Evolutionary conservation across 2,113 vertebrate species (phyloP), one percentile per base, ranked within the genome.

Genomic region (Hippocampus comes): DNA sequence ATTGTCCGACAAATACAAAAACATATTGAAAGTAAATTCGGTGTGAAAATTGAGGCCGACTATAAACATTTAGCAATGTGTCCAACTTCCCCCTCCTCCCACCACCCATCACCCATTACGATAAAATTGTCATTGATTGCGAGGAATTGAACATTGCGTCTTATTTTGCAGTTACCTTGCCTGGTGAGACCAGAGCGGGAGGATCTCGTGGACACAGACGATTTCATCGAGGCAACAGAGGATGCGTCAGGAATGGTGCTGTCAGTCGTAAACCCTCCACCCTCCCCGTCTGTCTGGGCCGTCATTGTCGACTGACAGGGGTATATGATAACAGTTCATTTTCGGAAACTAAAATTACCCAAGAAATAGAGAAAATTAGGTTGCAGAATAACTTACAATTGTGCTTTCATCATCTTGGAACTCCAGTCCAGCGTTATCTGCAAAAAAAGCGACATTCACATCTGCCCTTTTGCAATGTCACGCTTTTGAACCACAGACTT

Each of bases 401-500:
- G 87, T 88, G 81, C 94, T 97, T 89, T 92, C 91, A 83, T 92
- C 92, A 76, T 99, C 96, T 84, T 87, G 92, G 84, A 91, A 95
- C 84, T 96, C 94, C 85, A 93, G 87, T 78, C 91, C 91, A 85
- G 89, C 90, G 73, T 93, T 95, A 89, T 99, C 96, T 94, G 78
- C 65, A 75, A 82, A 4, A n/a, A 77, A 43, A 75, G 46, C 21
- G 71, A 75, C 27, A 86, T 89, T 93, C 80, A 91, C 90, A 27
- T 27, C 66, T 53, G 65, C 15, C 9, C 9, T 49, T 46, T 49
- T 20, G 48, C 15, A 49, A 46, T 49, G 48, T 17, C 48, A 20
- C 48, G 5, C 48, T 18, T 49, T 49, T 49, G 15, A 53, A 55
- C 8, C 51, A 55, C 51, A 55, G 9, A 55, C 8, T 55, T 55